Evolutionary conservation across 2,113 vertebrate genomes (phyloP).

Genomic region (Atherinomorus stipes): DNA sequence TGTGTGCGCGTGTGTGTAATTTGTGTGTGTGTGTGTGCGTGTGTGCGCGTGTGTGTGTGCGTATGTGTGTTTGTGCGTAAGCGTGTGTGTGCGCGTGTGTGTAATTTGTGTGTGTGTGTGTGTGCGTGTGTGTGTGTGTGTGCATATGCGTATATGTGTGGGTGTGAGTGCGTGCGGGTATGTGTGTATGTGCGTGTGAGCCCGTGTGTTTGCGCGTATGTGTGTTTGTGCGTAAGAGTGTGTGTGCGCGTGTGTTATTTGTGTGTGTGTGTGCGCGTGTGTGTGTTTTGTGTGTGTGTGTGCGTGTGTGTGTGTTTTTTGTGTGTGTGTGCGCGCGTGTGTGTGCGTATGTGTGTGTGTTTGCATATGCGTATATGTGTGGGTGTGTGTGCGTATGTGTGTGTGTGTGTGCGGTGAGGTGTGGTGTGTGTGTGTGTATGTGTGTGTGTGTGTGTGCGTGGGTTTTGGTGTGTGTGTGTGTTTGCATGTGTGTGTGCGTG

Average conservation of each 20-base stretch:
- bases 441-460: not conserved
- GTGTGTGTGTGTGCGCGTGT: no score
- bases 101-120: not conserved
- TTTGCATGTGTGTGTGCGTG: not conserved
- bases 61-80: no score
- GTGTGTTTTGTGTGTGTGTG: not conserved
- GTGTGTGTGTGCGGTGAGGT: accelerated
- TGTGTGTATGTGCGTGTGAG: not conserved
- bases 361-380: no score
- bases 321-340: not conserved
- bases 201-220: no score
- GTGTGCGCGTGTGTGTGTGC: not conserved
- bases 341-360: not conserved
- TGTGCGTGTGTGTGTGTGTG: not conserved
- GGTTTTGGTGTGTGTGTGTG: no score
- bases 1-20: not conserved
- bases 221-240: not conserved
- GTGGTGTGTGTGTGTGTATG: not conserved
- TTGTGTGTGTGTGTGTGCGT: not conserved
- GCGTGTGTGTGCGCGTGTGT: not conserved
- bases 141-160: not conserved
- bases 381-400: not conserved
- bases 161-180: not conserved
- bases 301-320: not conserved
- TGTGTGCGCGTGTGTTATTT: not conserved